Percentiles rank a stretch among this genome's conserved stretches.
These are phyloP conservation scores for Neoascia interrupta DNA, from an alignment of 2,888 invertebrate species.

Conservation along the genomic window DNA sequence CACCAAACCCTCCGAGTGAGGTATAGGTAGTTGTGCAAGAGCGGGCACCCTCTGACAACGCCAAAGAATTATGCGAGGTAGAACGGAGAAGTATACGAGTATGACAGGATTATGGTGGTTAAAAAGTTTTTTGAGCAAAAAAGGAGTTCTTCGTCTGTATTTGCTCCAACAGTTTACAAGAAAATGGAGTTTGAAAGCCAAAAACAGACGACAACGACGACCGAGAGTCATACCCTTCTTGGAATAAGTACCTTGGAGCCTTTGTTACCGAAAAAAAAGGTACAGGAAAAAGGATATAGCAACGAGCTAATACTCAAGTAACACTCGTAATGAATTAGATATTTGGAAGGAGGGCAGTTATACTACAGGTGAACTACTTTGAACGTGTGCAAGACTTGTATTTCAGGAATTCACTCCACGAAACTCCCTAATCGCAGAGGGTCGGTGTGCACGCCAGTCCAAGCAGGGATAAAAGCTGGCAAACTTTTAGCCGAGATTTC, in stretches of 20 bases:
- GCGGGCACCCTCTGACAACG: neutral
- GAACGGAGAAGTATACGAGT: slow-evolving; percentile 31
- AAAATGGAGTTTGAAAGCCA: neutral
- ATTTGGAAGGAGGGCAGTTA: slow-evolving; percentile 10
- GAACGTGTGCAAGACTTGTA: neutral
- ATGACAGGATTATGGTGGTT: slow-evolving; percentile 54
- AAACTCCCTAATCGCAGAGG: slow-evolving; percentile 16
- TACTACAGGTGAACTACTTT: slow-evolving; percentile 26
- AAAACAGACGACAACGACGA: slow-evolving; percentile 1
- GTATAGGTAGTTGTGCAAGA: neutral
- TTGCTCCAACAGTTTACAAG: slow-evolving; percentile 2
- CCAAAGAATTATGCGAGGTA: slow-evolving; percentile 19
- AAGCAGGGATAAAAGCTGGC: neutral
- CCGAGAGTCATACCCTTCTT: neutral
- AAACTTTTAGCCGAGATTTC: slow-evolving; percentile 49
- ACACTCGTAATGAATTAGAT: slow-evolving; percentile 29
- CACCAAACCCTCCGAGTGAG: neutral
- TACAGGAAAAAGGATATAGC: neutral
- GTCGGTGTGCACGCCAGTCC: neutral
- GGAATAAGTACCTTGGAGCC: neutral
- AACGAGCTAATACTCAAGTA: slow-evolving; percentile 9
- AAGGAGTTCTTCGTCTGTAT: slow-evolving; percentile 14
- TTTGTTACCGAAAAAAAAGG: neutral
- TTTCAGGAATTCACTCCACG: slow-evolving; percentile 36
- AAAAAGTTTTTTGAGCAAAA: slow-evolving; percentile 25